Conservation (phyloP, 1,140 invertebrate genomes). For the Caenorhabditis briggsae region DNA sequence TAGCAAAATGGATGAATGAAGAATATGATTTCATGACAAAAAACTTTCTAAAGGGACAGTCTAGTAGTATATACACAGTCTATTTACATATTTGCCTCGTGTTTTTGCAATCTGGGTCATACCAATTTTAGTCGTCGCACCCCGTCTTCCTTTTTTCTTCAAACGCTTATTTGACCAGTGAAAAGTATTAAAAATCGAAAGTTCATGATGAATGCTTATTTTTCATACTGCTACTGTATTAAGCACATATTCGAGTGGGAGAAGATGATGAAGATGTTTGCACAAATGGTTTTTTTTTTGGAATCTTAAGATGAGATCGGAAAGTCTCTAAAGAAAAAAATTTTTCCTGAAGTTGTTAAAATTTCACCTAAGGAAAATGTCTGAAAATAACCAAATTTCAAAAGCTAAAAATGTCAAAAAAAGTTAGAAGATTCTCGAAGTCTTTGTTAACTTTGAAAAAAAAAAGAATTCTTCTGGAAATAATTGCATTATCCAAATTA, state of each 20-base stretch:
- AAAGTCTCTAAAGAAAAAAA: too few species aligned
- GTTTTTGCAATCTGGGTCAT: slow-evolving; percentile 54
- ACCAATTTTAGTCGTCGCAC: slow-evolving; percentile 38
- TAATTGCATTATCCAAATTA: too few species aligned
- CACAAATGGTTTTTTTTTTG: not conserved
- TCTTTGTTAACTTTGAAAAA: too few species aligned
- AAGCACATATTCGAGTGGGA: not conserved
- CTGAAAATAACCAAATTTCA: too few species aligned
- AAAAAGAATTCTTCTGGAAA: too few species aligned
- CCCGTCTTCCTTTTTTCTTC: not conserved
- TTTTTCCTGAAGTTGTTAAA: too few species aligned
- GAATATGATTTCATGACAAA: not conserved
- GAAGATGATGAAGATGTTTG: slow-evolving; percentile 33
- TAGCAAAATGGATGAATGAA: not conserved
- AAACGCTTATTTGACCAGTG: slow-evolving; percentile 42
- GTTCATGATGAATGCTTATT: slow-evolving; percentile 1
- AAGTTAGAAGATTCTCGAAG: too few species aligned
- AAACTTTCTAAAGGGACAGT: not conserved
- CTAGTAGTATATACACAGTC: not conserved
- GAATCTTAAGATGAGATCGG: not conserved
- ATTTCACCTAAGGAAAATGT: too few species aligned
- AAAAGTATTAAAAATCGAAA: slow-evolving; percentile 52
- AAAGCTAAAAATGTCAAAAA: too few species aligned
- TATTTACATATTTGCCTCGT: slow-evolving; percentile 48
- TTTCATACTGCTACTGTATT: not conserved